Evolutionary conservation across 2,888 invertebrate genomes (phyloP), one percentile per base, ranked within the genome.

Genomic region (Ceriagrion tenellum): DNA sequence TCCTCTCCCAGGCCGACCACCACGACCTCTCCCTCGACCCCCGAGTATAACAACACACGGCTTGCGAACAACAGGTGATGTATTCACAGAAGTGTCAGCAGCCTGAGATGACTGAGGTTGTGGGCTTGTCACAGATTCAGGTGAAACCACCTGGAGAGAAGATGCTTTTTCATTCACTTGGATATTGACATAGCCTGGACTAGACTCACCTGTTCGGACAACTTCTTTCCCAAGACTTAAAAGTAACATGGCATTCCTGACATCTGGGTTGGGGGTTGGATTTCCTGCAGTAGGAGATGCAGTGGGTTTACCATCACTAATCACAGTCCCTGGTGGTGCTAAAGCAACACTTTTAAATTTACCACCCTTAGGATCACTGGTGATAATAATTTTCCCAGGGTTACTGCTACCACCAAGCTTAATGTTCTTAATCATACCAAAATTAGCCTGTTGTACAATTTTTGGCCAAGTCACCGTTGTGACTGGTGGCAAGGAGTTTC

Each of bases 211-310:
- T 4, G 69, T 69, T 47, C 93, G 93, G n/a, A 93, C 93, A 59
- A 91, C 91, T 69, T 93, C 93, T 63, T 93, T 93, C 47, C 93
- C 93, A 47, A 93, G 93, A 93, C 93, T 93, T n/a, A 93, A 74
- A 47, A 93, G 93, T 47, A 93, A 47, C 93, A 93, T 93, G 35
- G 93, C 93, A 93, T 93, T 93, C 69, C 93, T 93, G 40, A 93
- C 93, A 93, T 93, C 93, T 47, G 93, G 93, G 47, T 93, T 93
- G 40, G 69, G 69, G 47, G 93, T 93, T 20, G 63, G n/a, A n/a
- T 35, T 74, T 47, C 69, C 69, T 26, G 26, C 35, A 16, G 81
- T 16, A 81, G 81, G 30, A 12, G 81, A 81, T 81, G 81, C 16
- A 35, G 30, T 4, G 3, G 81, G 30, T 35, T 81, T 81, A 35